Percentiles rank a stretch among this genome's conserved stretches.
Evolutionary conservation across 1,140 invertebrate genomes (phyloP).

Genomic region (Diachasmimorpha longicaudata): DNA sequence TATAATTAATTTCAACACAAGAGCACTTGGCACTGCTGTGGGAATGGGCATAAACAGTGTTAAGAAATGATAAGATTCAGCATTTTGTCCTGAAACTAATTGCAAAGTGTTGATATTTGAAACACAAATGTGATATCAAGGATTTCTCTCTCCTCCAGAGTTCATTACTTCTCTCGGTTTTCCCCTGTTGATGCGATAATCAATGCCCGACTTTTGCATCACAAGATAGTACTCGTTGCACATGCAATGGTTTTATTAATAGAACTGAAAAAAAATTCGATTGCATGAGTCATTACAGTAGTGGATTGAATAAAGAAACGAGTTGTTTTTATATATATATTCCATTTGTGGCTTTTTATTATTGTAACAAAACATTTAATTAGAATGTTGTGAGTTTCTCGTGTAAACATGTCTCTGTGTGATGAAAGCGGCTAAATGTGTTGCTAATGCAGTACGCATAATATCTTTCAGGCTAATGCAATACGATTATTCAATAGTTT

Average conservation of each 20-base stretch:
- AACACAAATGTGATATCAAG: slow-evolving; percentile 16
- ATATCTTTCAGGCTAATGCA: slow-evolving; percentile 44
- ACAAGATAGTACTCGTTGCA: background rate
- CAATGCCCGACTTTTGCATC: background rate
- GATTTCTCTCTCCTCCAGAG: background rate
- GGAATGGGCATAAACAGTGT: slow-evolving; percentile 32
- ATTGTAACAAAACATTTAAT: slow-evolving; percentile 59
- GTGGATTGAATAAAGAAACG: background rate
- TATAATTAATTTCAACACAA: slow-evolving; percentile 30
- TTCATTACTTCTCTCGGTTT: background rate
- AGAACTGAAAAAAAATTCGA: background rate
- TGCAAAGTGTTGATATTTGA: slow-evolving; percentile 45
- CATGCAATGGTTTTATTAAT: background rate
- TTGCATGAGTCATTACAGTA: background rate
- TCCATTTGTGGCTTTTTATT: slow-evolving; percentile 46
- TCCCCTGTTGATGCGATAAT: background rate
- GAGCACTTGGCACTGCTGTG: background rate
- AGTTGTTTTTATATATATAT: background rate
- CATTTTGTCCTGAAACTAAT: slow-evolving; percentile 47
- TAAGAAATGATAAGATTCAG: slow-evolving; percentile 51
- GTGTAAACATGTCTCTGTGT: slow-evolving; percentile 30
- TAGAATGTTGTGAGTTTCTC: slow-evolving; percentile 41
- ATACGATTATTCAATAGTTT: slow-evolving; percentile 55
- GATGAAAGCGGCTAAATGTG: slow-evolving; percentile 32
- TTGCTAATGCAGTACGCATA: slow-evolving; percentile 33